Evolutionary conservation across 2,797 vertebrate genomes (phyloP), one percentile per base, ranked within the genome.

Genomic region (Sebastes diaconus): DNA sequence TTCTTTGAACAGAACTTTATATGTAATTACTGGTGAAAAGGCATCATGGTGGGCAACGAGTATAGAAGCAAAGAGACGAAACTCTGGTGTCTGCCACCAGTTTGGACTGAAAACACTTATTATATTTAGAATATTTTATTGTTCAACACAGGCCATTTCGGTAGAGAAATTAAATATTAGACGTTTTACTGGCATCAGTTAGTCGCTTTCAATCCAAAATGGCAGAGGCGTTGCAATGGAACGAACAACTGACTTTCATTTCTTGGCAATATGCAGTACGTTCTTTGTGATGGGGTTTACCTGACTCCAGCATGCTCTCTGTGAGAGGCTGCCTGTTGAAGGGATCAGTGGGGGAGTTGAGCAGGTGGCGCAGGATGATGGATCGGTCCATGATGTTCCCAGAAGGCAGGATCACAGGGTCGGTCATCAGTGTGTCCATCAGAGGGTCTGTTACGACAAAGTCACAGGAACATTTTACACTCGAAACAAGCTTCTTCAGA

Each of bases 401-500:
- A 0, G 98, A 99, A 13, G 99, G 98, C 90, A 99, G 93, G 10
- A 98, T 96, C 93, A 99, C 99, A 0, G 98, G 99, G 89, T 99
- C 99, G 0, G 95, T 97, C 99, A 99, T 99, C 83, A 99, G 95
- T 0, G 99, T 99, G 94, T 99, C 99, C 99, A 99, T 99, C 79
- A 99, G 95, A 0, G 99, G 99, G 90, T 99, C 99, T 99, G 90
- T 83, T 64, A 75, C 1, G 83, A 87, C 34, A 85, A 29, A 68
- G 65, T 24, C 32, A 82, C 8, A 64, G 46, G 27, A 0, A 3
- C 2, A 61, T 69, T 84, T 80, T 64, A 39, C 1, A 70, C 5
- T 60, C 1, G 1, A 34, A 54, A 70, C 6, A 39, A 24, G 55
- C 27, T 65, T 75, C 30, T 18, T 50, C 11, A 30, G 27, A 39